phyloP scores from a whole-genome alignment of 2,888 invertebrate species.

The Epiperipatus broadwayi region DNA sequence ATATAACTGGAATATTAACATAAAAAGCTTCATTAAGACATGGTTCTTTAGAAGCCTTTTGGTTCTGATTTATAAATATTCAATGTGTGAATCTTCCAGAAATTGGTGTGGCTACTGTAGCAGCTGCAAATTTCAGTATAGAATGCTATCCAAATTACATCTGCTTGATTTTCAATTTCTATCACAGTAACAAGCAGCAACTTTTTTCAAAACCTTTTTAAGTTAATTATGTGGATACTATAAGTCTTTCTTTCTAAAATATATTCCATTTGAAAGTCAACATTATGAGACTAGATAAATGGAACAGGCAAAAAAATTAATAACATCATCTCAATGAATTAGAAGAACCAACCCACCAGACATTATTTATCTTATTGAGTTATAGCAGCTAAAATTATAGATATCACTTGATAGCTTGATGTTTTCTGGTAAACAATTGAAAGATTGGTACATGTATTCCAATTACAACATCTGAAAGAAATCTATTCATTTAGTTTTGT shows the following conservation, averaged over 20 bases:
- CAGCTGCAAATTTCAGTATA: conserved; percentile 91
- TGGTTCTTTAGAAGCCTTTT: too few species aligned
- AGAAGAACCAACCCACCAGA: conserved; percentile 86
- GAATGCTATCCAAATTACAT: conserved; percentile 95
- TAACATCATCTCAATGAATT: conserved; percentile 85
- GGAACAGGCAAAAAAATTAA: conserved; percentile 86
- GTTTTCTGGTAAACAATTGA: too few species aligned
- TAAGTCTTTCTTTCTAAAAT: conserved; percentile 85
- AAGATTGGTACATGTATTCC: too few species aligned
- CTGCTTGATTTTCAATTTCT: conserved; percentile 93
- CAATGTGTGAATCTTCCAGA: conserved; percentile 99
- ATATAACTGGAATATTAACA: conserved; percentile 98
- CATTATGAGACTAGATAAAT: conserved; percentile 79
- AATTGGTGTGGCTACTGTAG: conserved; percentile 92
- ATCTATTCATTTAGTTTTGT: too few species aligned
- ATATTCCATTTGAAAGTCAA: conserved; percentile 94
- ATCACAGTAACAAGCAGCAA: conserved; percentile 77
- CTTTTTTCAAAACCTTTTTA: conserved; percentile 97
- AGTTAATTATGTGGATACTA: conserved; percentile 78
- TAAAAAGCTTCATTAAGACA: conserved; percentile 98
- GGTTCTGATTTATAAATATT: conserved; percentile 86
- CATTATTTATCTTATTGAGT: too few species aligned
- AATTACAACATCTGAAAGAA: too few species aligned
- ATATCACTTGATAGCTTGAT: too few species aligned
- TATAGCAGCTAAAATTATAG: too few species aligned